phyloP scores from a whole-genome alignment of 2,797 vertebrate species.

The Prunella strophiata region DNA sequence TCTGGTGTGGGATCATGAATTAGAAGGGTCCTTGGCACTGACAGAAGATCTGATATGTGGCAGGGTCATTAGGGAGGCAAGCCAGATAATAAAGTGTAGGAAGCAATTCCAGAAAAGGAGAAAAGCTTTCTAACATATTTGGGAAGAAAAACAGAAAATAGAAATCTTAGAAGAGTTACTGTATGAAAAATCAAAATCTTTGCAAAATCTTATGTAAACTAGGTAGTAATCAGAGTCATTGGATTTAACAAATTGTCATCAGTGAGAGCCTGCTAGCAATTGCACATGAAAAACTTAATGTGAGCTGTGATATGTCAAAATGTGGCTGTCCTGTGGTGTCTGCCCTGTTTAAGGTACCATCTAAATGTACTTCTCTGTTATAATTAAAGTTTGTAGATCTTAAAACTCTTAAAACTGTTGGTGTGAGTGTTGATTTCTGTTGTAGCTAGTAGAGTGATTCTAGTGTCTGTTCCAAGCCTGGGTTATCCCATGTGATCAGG shows the following conservation, averaged over 20 bases:
- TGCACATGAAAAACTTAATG: background rate
- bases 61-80: background rate
- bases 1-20: background rate
- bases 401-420: background rate
- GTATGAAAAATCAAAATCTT: background rate
- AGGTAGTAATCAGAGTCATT: background rate
- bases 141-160: background rate
- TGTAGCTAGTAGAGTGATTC: background rate
- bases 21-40: background rate
- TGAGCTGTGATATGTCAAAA: background rate
- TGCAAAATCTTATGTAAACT: background rate
- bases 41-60: background rate
- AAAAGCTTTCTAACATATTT: background rate
- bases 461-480: background rate
- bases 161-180: background rate
- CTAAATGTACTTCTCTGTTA: background rate
- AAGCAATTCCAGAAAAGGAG: background rate
- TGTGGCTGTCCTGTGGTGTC: background rate
- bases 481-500: background rate
- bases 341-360: background rate
- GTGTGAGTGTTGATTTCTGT: background rate
- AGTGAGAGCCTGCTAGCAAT: background rate
- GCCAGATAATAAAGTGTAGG: background rate
- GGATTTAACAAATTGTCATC: background rate
- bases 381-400: background rate